Conservation (phyloP, 2,113 vertebrate species). For the Oreotrochilus melanogaster region DNA sequence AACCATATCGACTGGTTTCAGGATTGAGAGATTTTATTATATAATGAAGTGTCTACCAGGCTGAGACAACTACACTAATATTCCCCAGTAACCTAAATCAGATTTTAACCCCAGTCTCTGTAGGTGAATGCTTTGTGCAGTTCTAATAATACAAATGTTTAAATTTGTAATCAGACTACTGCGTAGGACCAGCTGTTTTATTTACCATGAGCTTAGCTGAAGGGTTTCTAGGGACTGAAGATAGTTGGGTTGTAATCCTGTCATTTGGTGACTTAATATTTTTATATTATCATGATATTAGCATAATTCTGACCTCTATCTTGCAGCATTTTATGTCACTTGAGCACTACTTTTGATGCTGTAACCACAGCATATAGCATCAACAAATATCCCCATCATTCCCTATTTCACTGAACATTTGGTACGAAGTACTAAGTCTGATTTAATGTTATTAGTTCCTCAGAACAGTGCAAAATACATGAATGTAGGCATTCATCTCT, state of each 20-base stretch:
- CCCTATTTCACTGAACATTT: conserved; percentile 78
- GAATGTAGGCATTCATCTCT: conserved; percentile 79
- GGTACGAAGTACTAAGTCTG: conserved; percentile 80
- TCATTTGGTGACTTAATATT: conserved; percentile 83
- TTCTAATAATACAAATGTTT: conserved; percentile 78
- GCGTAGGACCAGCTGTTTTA: conserved; percentile 68
- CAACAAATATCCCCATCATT: conserved; percentile 77
- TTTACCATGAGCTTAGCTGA: conserved; percentile 73
- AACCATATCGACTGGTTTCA: neutral
- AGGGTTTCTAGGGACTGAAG: conserved; percentile 71
- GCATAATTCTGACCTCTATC: conserved; percentile 80
- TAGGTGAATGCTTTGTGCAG: conserved; percentile 62
- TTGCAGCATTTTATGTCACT: conserved; percentile 78
- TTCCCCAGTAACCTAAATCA: conserved; percentile 65
- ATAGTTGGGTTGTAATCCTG: conserved; percentile 77
- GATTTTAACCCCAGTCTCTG: conserved; percentile 72
- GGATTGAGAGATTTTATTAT: conserved; percentile 7
- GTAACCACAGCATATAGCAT: conserved; percentile 11
- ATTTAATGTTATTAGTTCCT: conserved; percentile 82
- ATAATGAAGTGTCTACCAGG: neutral
- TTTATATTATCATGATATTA: conserved; percentile 79
- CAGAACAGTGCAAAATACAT: conserved; percentile 77
- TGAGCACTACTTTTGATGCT: conserved; percentile 73
- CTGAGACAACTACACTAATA: conserved; percentile 6
- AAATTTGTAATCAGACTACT: conserved; percentile 78